These are phyloP conservation scores for Chelon labrosus DNA, from an alignment of 2,797 vertebrate genomes.

Conservation along the genomic window DNA sequence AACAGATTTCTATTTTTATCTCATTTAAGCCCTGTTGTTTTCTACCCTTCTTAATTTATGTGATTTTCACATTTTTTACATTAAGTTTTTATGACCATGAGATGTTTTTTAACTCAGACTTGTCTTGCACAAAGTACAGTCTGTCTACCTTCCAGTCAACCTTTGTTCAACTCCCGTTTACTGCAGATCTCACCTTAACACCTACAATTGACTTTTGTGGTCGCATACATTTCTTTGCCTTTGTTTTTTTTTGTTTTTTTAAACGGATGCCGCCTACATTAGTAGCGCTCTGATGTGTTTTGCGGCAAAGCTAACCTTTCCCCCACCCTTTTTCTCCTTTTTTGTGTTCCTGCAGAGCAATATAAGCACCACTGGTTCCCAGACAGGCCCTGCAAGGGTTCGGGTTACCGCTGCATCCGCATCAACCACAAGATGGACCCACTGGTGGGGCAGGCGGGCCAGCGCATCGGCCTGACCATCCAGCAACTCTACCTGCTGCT, in stretches of 20 bases:
- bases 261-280: no score
- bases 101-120: neutral
- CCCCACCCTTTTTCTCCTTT: conserved; percentile 2
- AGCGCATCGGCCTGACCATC: conserved; percentile 94
- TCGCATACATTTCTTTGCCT: neutral
- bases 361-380: conserved; percentile 99
- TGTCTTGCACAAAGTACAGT: conserved; percentile 16
- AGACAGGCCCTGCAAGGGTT: conserved; percentile 94
- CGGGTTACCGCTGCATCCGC: conserved; percentile 96
- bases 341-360: conserved; percentile 87
- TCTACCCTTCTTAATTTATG: neutral
- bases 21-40: no score
- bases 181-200: neutral
- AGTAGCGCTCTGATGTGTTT: neutral
- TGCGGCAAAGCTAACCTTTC: conserved; percentile 16
- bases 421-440: conserved; percentile 99
- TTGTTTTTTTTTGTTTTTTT: neutral
- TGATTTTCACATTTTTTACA: neutral
- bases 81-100: neutral
- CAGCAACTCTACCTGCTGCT: conserved; percentile 96
- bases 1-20: neutral
- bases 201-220: neutral
- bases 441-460: conserved; percentile 93
- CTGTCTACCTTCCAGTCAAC: conserved; percentile 14
- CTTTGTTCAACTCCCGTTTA: conserved; percentile 26